phyloP scores from a whole-genome alignment of 1,140 invertebrate genomes.

The Zaprionus vittiger region DNA sequence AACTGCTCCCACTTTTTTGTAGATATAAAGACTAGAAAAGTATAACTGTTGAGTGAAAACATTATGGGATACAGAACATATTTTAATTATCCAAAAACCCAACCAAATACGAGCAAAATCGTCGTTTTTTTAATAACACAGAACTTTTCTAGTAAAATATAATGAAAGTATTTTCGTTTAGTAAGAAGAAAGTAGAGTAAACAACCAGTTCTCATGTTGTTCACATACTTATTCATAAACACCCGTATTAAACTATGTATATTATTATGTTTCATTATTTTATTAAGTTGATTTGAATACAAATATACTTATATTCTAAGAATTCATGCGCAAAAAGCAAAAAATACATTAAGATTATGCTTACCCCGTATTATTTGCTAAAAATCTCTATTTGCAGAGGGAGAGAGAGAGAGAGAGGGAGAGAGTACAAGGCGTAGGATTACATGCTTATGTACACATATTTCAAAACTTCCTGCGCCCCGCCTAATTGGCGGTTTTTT shows the following conservation, averaged over 20 bases:
- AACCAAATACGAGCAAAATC: not conserved
- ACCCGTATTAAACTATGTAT: no score
- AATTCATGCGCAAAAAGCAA: not conserved
- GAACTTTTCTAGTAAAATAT: no score
- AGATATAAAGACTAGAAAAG: not conserved
- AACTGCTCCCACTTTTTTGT: not conserved
- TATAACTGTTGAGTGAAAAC: not conserved
- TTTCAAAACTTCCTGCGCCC: constrained; percentile 10
- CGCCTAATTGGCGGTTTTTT: constrained; percentile 31
- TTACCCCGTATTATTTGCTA: not conserved
- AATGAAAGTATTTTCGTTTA: no score
- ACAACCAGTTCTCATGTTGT: no score
- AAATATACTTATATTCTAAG: not conserved
- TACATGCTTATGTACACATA: constrained; percentile 8
- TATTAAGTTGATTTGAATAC: not conserved
- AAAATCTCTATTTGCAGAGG: not conserved
- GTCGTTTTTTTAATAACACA: not conserved
- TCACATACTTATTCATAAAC: no score
- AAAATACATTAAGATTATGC: not conserved
- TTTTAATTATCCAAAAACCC: not conserved
- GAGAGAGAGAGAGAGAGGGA: no score
- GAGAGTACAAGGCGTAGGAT: not conserved
- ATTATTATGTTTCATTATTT: not conserved
- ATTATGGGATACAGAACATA: not conserved
- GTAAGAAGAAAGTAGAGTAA: no score